phyloP scores from a whole-genome alignment of 2,797 vertebrate species.

The Loriculus beryllinus region DNA sequence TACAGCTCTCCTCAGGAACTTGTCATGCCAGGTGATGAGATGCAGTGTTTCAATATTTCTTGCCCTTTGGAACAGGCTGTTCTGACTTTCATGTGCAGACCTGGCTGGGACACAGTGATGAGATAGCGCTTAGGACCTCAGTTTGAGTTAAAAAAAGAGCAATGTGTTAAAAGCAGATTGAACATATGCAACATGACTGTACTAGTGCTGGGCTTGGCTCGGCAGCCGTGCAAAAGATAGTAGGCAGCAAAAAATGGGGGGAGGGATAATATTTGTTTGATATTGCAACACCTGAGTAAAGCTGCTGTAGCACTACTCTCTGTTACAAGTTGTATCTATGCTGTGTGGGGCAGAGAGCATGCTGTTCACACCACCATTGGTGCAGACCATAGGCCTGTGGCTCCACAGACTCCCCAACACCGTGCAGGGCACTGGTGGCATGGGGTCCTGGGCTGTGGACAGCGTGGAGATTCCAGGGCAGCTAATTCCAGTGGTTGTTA shows the following conservation, averaged over 20 bases:
- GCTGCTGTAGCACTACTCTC: not conserved
- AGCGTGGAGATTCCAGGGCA: accelerated
- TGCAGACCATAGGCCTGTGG: accelerated
- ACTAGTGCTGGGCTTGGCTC: accelerated
- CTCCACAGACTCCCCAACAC: not conserved
- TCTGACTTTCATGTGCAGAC: not conserved
- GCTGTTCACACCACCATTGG: not conserved
- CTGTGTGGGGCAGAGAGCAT: accelerated
- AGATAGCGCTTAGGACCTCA: accelerated
- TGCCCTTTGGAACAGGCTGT: not conserved
- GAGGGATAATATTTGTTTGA: not conserved
- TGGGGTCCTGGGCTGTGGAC: accelerated
- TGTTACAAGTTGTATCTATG: accelerated
- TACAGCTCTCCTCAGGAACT: not conserved
- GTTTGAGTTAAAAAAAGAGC: not conserved
- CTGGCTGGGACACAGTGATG: not conserved
- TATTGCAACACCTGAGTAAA: not conserved
- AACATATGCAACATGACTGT: not conserved
- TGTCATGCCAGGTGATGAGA: not conserved
- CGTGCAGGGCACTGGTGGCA: not conserved
- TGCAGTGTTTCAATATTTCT: not conserved
- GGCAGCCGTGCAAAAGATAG: not conserved
- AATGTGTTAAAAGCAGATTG: not conserved
- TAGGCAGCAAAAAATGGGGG: not conserved
- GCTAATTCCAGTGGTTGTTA: not conserved